Evolutionary conservation across 1,140 invertebrate genomes (phyloP).

Genomic region (Muscidifurax raptorellus): DNA sequence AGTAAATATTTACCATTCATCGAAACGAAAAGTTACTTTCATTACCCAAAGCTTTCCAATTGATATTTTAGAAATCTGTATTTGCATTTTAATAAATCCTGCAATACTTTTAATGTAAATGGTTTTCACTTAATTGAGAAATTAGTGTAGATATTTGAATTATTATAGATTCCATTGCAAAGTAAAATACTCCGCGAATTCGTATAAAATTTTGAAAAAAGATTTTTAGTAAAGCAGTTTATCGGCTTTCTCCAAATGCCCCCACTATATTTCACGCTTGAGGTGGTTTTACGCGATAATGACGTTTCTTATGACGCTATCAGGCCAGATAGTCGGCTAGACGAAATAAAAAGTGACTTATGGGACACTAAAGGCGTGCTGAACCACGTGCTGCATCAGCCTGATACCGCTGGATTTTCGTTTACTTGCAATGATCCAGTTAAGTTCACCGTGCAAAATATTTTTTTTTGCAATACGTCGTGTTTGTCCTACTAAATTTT

Average conservation of each 20-base stretch:
- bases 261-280: slow-evolving; percentile 36
- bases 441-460: not conserved
- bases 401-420: slow-evolving; percentile 22
- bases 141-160: too few relatives aligned
- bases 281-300: slow-evolving; percentile 39
- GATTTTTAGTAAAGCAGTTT: slow-evolving; percentile 2
- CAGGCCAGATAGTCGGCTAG: slow-evolving; percentile 10
- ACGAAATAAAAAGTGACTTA: slow-evolving; percentile 41
- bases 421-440: not conserved
- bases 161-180: not conserved
- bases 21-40: not conserved
- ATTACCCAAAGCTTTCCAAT: not conserved
- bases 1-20: not conserved
- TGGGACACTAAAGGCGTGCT: slow-evolving; percentile 11
- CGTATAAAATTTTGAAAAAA: not conserved
- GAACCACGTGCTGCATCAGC: slow-evolving; percentile 13
- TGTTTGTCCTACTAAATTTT: not conserved
- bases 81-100: not conserved
- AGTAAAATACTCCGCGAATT: not conserved
- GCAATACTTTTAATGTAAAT: not conserved
- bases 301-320: slow-evolving; percentile 45
- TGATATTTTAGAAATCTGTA: not conserved
- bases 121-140: too few relatives aligned
- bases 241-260: slow-evolving; percentile 35
- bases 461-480: not conserved